Evolutionary conservation across 2,888 invertebrate genomes (phyloP), one percentile per base, ranked within the genome.

Genomic region (Drosophila heteroneura): DNA sequence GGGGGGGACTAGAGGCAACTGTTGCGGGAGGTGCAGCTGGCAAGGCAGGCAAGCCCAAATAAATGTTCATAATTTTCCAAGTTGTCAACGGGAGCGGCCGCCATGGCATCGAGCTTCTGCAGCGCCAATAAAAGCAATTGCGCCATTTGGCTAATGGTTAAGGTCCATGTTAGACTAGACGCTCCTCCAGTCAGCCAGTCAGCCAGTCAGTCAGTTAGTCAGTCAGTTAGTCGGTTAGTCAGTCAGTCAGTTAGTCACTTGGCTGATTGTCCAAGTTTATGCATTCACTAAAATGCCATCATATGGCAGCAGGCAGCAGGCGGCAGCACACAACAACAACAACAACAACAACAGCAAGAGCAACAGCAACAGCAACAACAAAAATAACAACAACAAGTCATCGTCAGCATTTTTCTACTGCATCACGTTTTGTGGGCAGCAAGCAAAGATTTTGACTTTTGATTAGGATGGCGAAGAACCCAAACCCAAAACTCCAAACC

Each of bases 381-480:
- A 37, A 41, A 63, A 39, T 44, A 67, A 37, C 68, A 70, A 32
- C 78, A 78, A 75, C 84, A 73, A 78, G 86, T 80, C 90, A 81
- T 88, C 88, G 83, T 85, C 89, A 87, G 91, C 90, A 85, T 91
- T 91, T 90, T 90, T 89, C 92, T 92, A 91, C 92, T 91, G 92
- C 92, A 91, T 92, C 92, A 92, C 92, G 92, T 92, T 92, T 92
- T 80, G 70, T 80, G 79, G 81, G 77, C 67, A 76, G 75, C 76
- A 66, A 77, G 82, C 83, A 76, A 76, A 91, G 91, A 91, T 91
- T 85, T 89, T 91, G 89, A 89, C 91, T 91, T 91, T 83, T 88
- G 91, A 91, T 91, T 89, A 82, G 80, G 75, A 70, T 62, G 22
- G 52, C 56, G 67, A 59, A 61, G 59, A 71, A 39, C 58, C 66